Evolutionary conservation across 2,888 invertebrate species (phyloP), one percentile per base, ranked within the genome.

Genomic region (Eristalis intricaria): DNA sequence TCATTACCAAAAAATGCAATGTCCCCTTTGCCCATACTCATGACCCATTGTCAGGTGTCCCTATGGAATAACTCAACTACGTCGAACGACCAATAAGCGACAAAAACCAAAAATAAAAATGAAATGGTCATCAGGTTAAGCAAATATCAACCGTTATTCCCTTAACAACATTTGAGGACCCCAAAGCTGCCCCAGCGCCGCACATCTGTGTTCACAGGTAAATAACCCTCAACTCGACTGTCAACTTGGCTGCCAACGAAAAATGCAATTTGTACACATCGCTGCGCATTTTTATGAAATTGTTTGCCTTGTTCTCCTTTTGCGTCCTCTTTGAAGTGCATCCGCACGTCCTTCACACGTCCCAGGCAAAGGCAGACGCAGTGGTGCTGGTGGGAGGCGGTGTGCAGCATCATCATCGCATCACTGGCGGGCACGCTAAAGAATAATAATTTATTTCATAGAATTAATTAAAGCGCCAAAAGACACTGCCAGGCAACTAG

Each of bases 371-470:
- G 50, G 50, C 50, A 8, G 50, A 50, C 50, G 8, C 50, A 50
- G 19, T 1, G 50, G 8, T 50, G n/a, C n/a, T n/a, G 50, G 50
- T 26, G 26, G 26, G 26, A 1, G 8, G 1, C 10, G 50, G 50
- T 50, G 8, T 19, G 19, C 50, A 19, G 50, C 50, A 19, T 50
- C 50, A 50, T 50, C 3, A 68, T 63, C 60, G 40, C 60, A n/a
- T 50, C 73, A 70, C 60, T 32, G 35, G 65, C 70, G 64, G 68
- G 68, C 73, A 74, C 66, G 74, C 63, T 58, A 83, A 43, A 83
- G 87, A 71, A 87, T 75, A 87, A 76, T 87, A 87, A 87, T 83
- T 87, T 83, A 87, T 87, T 79, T 83, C 79, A 83, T 61, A 65
- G 79, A 80, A 87, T 87, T 87, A 87, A 87, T 87, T 87, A 87